phyloP scores from a whole-genome alignment of 2,113 vertebrate genomes.

The Cyanoliseus patagonus region DNA sequence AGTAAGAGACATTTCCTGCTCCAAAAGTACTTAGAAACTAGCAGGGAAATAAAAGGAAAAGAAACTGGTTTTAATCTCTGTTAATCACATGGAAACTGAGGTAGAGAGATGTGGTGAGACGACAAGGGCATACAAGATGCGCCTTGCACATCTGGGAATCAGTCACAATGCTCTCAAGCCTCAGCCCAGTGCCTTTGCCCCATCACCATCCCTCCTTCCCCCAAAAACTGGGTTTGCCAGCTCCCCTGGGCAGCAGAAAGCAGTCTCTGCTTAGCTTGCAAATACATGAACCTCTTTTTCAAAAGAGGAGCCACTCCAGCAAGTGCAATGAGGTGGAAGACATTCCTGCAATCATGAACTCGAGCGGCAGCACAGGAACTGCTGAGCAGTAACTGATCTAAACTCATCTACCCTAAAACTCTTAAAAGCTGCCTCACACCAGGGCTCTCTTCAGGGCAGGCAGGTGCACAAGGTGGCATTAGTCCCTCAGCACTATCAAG shows the following conservation, averaged over 20 bases:
- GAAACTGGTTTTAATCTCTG: neutral
- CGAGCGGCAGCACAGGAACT: fast-evolving
- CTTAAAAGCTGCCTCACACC: neutral
- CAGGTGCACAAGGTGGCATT: neutral
- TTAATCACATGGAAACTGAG: neutral
- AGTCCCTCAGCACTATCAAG: neutral
- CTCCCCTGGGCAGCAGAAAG: neutral
- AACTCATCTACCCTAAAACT: neutral
- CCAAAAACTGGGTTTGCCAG: neutral
- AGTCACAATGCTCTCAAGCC: neutral
- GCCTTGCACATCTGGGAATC: neutral
- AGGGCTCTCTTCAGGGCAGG: neutral
- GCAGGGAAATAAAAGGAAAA: neutral
- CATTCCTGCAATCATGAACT: neutral
- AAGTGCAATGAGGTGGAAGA: neutral
- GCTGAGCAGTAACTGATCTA: neutral
- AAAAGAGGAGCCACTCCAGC: neutral
- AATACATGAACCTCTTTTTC: neutral
- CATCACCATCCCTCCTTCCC: neutral
- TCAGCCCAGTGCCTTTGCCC: neutral
- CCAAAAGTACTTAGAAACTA: neutral
- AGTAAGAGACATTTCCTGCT: neutral
- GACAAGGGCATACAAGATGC: neutral
- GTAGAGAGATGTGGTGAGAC: neutral
- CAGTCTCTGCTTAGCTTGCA: neutral